Percentiles rank a stretch among this genome's conserved stretches.
Evolutionary conservation across 2,888 invertebrate species (phyloP).

Genomic region (Drosophila tripunctata): DNA sequence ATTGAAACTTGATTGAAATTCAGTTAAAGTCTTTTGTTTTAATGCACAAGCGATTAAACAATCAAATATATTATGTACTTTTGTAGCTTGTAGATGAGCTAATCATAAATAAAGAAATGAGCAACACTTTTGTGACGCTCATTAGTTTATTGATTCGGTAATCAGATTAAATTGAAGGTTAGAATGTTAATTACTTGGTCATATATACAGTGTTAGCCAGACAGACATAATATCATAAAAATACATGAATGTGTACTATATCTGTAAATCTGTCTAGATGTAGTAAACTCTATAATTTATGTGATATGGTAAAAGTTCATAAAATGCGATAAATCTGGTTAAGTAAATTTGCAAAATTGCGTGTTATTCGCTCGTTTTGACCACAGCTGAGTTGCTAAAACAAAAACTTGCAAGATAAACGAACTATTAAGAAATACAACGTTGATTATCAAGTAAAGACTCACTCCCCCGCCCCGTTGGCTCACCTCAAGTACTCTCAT

Average conservation of each 20-base stretch:
- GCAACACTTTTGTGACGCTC: neutral
- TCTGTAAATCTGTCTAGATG: slow-evolving; percentile 6
- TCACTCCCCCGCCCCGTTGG: too few relatives aligned
- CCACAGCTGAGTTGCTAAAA: slow-evolving; percentile 25
- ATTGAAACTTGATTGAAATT: slow-evolving; percentile 24
- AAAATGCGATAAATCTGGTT: slow-evolving; percentile 15
- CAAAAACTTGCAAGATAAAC: slow-evolving; percentile 33
- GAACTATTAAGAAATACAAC: slow-evolving; percentile 4
- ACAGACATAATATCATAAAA: neutral
- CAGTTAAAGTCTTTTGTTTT: neutral
- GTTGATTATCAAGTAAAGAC: slow-evolving; percentile 16
- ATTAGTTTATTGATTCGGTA: slow-evolving; percentile 8
- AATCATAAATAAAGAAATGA: neutral
- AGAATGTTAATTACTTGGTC: neutral
- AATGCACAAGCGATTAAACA: slow-evolving; percentile 2
- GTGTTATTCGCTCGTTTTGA: slow-evolving; percentile 3
- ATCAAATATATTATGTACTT: neutral
- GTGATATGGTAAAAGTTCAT: slow-evolving; percentile 14
- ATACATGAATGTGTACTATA: neutral
- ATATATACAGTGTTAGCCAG: neutral
- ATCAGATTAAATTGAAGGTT: slow-evolving; percentile 16
- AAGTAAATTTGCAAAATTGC: slow-evolving; percentile 13
- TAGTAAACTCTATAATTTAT: slow-evolving; percentile 11
- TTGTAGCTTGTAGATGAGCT: too few relatives aligned
- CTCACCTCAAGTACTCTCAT: too few relatives aligned